Percentiles rank a stretch among this genome's conserved stretches.
Evolutionary conservation across 2,113 vertebrate genomes (phyloP).

Genomic region (Anhinga anhinga): DNA sequence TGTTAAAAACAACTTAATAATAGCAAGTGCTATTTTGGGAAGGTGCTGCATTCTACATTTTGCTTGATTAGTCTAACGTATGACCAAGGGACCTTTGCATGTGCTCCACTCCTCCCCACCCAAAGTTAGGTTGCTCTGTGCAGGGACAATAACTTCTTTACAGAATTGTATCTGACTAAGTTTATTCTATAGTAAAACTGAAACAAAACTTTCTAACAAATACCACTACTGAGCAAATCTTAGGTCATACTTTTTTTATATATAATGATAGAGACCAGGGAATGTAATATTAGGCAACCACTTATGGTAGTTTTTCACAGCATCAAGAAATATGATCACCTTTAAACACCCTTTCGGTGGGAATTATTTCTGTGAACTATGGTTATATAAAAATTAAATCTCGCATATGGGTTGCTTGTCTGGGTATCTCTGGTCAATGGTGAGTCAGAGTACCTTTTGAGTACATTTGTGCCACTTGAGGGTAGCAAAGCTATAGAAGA

Average conservation of each 20-base stretch:
- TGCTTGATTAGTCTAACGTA: neutral
- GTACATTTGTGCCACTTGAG: neutral
- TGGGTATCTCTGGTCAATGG: neutral
- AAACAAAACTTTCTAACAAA: neutral
- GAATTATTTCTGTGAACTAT: neutral
- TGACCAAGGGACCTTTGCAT: neutral
- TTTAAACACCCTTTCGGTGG: neutral
- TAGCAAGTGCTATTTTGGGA: neutral
- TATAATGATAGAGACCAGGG: neutral
- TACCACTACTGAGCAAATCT: neutral
- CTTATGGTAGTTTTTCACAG: neutral
- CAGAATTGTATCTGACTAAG: neutral
- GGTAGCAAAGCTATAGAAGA: neutral
- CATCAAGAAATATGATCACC: neutral
- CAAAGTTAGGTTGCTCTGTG: accelerated
- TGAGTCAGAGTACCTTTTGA: neutral
- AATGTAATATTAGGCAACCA: neutral
- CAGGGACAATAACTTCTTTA: neutral
- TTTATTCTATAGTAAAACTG: neutral
- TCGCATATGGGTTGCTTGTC: neutral
- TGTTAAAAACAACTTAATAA: neutral
- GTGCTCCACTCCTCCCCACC: neutral
- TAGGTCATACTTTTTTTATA: neutral
- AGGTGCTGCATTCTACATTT: neutral
- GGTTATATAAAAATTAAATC: neutral